phyloP scores from a whole-genome alignment of 2,113 vertebrate genomes.

The Lipophrys pholis region DNA sequence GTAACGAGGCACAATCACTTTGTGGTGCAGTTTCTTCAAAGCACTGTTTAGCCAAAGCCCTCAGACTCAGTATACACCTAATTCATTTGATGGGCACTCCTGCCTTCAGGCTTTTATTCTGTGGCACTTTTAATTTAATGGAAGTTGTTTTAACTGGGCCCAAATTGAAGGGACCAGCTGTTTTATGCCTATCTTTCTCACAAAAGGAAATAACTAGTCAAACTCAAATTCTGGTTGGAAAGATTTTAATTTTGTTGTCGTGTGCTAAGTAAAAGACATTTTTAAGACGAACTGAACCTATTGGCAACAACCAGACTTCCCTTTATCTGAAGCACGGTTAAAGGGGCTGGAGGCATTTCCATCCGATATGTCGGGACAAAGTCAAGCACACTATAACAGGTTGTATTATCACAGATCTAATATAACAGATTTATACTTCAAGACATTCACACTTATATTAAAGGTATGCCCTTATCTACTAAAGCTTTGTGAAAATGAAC shows the following conservation, averaged over 20 bases:
- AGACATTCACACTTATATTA: too few relatives aligned
- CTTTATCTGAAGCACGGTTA: too few relatives aligned
- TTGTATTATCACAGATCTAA: too few relatives aligned
- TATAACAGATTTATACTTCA: too few relatives aligned
- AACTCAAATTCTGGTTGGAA: constrained; percentile 26
- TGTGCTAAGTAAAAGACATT: not conserved
- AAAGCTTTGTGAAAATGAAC: too few relatives aligned
- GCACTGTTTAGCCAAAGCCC: constrained; percentile 45
- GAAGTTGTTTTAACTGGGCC: constrained; percentile 39
- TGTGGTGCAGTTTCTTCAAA: constrained; percentile 39
- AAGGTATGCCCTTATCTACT: too few relatives aligned
- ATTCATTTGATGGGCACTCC: constrained; percentile 61
- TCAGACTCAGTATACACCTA: constrained; percentile 38
- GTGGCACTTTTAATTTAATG: constrained; percentile 64
- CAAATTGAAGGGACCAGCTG: constrained; percentile 37
- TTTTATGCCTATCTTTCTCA: constrained; percentile 22
- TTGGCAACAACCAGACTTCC: too few relatives aligned
- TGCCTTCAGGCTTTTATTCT: constrained; percentile 59
- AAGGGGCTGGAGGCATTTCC: too few relatives aligned
- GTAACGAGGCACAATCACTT: constrained; percentile 36
- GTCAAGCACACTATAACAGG: too few relatives aligned
- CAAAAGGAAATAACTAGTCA: not conserved
- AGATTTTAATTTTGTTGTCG: constrained; percentile 16
- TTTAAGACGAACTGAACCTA: too few relatives aligned
- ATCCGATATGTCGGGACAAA: too few relatives aligned